A percentile compares a stretch with the other conserved stretches of the same genome.
Evolutionary conservation across 1,140 invertebrate genomes (phyloP).

Genomic region (Hyles euphorbiae): DNA sequence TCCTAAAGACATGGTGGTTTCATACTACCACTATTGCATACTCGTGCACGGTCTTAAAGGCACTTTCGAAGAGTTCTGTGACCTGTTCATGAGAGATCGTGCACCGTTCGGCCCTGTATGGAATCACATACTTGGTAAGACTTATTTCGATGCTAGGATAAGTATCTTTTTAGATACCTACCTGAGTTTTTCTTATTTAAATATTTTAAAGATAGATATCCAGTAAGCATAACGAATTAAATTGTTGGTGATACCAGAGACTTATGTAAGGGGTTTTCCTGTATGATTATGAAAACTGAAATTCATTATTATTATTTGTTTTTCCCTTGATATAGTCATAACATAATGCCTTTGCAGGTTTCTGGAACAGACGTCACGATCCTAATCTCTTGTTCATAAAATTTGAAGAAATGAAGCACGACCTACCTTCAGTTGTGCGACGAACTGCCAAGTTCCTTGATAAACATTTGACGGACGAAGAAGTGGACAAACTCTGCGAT

Average conservation of each 20-base stretch:
- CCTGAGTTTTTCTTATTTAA: too few relatives aligned
- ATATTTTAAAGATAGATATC: too few relatives aligned
- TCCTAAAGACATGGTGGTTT: conserved; percentile 95
- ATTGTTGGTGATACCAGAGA: too few relatives aligned
- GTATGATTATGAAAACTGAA: too few relatives aligned
- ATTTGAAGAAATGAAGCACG: conserved; percentile 90
- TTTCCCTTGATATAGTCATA: too few relatives aligned
- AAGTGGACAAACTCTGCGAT: conserved; percentile 81
- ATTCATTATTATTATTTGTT: too few relatives aligned
- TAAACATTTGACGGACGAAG: conserved; percentile 79
- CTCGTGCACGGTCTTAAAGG: conserved; percentile 83
- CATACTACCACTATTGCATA: conserved; percentile 91
- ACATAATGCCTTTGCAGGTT: conserved; percentile 33
- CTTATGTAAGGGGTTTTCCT: too few relatives aligned
- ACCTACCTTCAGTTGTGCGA: conserved; percentile 79
- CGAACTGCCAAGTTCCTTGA: conserved; percentile 85
- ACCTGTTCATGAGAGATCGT: conserved; percentile 84
- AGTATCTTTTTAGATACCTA: too few relatives aligned
- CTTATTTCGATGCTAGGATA: too few relatives aligned
- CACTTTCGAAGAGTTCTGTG: conserved; percentile 88
- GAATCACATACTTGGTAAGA: conserved; percentile 80
- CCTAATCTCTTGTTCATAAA: conserved; percentile 88
- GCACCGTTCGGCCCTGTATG: conserved; percentile 82
- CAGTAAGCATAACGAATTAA: too few relatives aligned
- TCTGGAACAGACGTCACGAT: conserved; percentile 83